Percentiles rank a stretch among this genome's conserved stretches.
phyloP scores from a whole-genome alignment of 2,113 vertebrate genomes.

The Anarrhichthys ocellatus region DNA sequence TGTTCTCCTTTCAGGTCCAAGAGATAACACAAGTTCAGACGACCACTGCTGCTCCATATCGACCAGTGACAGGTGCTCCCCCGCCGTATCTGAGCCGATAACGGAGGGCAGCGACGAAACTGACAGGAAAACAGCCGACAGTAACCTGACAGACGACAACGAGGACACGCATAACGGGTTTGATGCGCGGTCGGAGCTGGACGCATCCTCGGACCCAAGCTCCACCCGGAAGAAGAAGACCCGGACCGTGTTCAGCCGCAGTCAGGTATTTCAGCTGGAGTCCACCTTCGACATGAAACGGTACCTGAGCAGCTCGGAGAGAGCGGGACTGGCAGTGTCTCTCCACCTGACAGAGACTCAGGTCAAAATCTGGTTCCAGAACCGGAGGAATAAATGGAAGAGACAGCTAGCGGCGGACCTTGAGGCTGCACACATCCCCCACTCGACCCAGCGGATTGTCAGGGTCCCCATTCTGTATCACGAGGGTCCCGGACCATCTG shows the following conservation, averaged over 20 bases:
- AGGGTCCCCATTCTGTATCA: constrained; percentile 94
- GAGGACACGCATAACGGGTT: constrained; percentile 63
- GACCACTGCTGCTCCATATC: constrained; percentile 72
- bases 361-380: constrained; percentile 96
- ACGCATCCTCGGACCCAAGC: constrained; percentile 53
- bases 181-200: constrained; percentile 58
- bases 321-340: constrained; percentile 87
- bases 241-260: constrained; percentile 91
- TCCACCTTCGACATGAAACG: constrained; percentile 92
- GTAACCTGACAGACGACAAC: constrained; percentile 63
- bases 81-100: constrained; percentile 83
- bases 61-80: constrained; percentile 89
- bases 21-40: constrained; percentile 54
- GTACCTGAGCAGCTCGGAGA: constrained; percentile 91
- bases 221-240: constrained; percentile 89
- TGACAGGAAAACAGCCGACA: constrained; percentile 59
- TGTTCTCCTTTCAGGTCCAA: constrained; percentile 66
- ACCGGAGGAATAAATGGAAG: constrained; percentile 93
- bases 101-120: constrained; percentile 76
- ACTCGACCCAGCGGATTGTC: constrained; percentile 89
- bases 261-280: constrained; percentile 91
- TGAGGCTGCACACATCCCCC: constrained; percentile 87
- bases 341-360: constrained; percentile 92
- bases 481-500: constrained; percentile 81
- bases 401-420: constrained; percentile 91